Conservation (phyloP, 2,888 invertebrate species). For the Papilio elwesi region DNA sequence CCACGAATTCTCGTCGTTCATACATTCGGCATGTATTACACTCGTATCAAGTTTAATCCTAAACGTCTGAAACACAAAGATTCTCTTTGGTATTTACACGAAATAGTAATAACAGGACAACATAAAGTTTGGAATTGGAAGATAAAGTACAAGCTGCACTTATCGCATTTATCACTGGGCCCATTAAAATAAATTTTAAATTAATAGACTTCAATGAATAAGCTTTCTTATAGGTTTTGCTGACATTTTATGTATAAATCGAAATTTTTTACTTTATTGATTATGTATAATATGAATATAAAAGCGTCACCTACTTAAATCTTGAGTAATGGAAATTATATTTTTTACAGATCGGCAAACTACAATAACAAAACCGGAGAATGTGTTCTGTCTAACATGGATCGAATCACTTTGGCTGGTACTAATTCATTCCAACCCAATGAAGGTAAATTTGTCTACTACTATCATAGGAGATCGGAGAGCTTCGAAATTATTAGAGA, state of each 20-base stretch:
- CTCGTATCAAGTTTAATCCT: no score
- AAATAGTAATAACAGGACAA: no score
- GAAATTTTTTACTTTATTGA: no score
- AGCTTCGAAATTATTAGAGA: background rate
- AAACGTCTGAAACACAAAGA: no score
- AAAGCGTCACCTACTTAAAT: background rate
- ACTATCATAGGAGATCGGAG: background rate
- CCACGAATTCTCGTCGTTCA: no score
- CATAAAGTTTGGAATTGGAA: constrained; percentile 43
- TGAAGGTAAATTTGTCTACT: constrained; percentile 73
- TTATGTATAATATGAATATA: background rate
- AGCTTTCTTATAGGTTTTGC: no score
- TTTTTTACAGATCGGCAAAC: constrained; percentile 92
- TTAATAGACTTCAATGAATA: no score
- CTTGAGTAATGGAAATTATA: constrained; percentile 45
- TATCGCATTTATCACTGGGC: no score
- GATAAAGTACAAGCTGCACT: constrained; percentile 46
- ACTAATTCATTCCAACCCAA: constrained; percentile 89
- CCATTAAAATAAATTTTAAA: no score
- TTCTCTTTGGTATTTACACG: no score
- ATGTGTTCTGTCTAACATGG: constrained; percentile 96
- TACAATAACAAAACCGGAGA: constrained; percentile 93
- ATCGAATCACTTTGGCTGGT: constrained; percentile 94
- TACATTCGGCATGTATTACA: no score
- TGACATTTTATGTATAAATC: no score